These are phyloP conservation scores for Heliconius melpomene DNA, from an alignment of 1,140 invertebrate species.

Conservation along the genomic window DNA sequence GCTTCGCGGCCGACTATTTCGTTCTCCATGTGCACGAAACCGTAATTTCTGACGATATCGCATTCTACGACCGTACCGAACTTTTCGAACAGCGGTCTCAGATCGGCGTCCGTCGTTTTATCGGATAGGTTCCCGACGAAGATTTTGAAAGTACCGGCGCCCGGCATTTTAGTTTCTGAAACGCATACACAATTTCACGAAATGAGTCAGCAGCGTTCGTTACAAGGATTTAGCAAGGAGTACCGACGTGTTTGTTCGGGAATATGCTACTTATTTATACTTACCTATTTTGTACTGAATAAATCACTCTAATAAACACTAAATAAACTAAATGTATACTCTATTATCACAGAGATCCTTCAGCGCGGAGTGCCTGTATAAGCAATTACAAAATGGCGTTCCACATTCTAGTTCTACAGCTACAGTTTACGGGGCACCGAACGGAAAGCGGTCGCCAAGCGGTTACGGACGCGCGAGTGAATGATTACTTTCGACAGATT, in stretches of 20 bases:
- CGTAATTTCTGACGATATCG: slow-evolving; percentile 98
- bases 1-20: slow-evolving; percentile 94
- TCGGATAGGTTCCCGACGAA: slow-evolving; percentile 97
- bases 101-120: slow-evolving; percentile 91
- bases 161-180: slow-evolving; percentile 87
- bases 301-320: slow-evolving; percentile 45
- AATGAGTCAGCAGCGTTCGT: slow-evolving; percentile 77
- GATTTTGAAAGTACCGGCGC: slow-evolving; percentile 95
- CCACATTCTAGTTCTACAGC: slow-evolving; percentile 14
- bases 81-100: slow-evolving; percentile 95
- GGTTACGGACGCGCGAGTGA: slow-evolving; percentile 26
- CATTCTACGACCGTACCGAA: slow-evolving; percentile 98
- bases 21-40: slow-evolving; percentile 98
- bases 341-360: slow-evolving; percentile 41
- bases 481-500: slow-evolving; percentile 8
- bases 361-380: slow-evolving; percentile 36
- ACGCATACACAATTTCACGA: slow-evolving; percentile 79
- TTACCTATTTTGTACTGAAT: slow-evolving; percentile 51
- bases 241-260: slow-evolving; percentile 46
- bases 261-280: slow-evolving; percentile 39
- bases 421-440: slow-evolving; percentile 17
- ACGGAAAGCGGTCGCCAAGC: slow-evolving; percentile 10
- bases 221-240: slow-evolving; percentile 47
- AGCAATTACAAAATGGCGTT: slow-evolving; percentile 60
- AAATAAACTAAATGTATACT: slow-evolving; percentile 40